Conservation (phyloP, 2,113 vertebrate genomes). For the Hippocampus mohnikei region DNA sequence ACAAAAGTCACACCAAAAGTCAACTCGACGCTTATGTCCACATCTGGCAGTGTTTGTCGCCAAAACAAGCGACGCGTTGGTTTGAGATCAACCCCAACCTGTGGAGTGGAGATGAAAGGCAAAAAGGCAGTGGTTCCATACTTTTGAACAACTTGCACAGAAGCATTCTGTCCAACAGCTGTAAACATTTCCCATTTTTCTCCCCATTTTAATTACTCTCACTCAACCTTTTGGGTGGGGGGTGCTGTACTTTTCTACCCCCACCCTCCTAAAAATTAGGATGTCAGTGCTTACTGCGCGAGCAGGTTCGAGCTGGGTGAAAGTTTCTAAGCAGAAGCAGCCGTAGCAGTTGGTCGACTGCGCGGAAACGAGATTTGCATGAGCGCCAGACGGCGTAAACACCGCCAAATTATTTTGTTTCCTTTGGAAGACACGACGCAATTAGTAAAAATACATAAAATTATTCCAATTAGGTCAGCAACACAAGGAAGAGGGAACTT, state of each 20-base stretch:
- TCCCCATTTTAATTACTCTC: not conserved
- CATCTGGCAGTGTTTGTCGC: too few species aligned
- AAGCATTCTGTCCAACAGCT: not conserved
- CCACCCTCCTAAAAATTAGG: not conserved
- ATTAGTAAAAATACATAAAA: constrained; percentile 3
- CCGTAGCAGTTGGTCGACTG: not conserved
- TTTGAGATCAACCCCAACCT: too few species aligned
- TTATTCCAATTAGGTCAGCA: not conserved
- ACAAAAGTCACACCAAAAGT: too few species aligned
- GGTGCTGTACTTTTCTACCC: not conserved
- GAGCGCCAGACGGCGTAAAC: not conserved
- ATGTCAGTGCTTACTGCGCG: not conserved
- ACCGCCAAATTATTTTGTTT: not conserved
- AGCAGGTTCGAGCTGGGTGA: not conserved
- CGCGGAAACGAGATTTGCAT: not conserved
- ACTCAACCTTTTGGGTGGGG: not conserved
- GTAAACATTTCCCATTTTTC: not conserved
- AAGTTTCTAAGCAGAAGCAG: not conserved
- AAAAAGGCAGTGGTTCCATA: too few species aligned
- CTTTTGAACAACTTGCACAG: not conserved
- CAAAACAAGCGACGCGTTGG: too few species aligned
- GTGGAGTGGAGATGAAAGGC: too few species aligned
- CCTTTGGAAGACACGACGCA: not conserved
- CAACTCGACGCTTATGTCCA: too few species aligned
- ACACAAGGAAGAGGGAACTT: not conserved